These are phyloP conservation scores for Philopotamus ludificatus DNA, from an alignment of 1,140 invertebrate species.

Conservation along the genomic window DNA sequence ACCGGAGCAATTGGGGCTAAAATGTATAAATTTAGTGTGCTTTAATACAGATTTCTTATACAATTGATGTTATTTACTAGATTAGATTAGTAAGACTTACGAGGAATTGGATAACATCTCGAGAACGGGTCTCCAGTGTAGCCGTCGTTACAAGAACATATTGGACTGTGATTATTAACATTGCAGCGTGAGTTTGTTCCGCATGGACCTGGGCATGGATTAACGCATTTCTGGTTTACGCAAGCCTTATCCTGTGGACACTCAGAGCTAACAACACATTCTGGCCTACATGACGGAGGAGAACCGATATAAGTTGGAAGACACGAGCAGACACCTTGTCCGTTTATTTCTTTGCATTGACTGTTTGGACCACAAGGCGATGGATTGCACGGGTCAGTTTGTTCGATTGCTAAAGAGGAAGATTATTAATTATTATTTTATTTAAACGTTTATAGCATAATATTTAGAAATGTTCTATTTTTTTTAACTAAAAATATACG, in stretches of 20 bases:
- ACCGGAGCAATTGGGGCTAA: slow-evolving; percentile 48
- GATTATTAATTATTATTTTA: too few species aligned
- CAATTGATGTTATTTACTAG: too few species aligned
- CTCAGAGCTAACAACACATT: slow-evolving; percentile 70
- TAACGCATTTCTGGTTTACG: slow-evolving; percentile 65
- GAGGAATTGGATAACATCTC: slow-evolving; percentile 58
- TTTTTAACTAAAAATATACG: slow-evolving; percentile 2
- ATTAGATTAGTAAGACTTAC: slow-evolving; percentile 26
- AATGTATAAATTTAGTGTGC: slow-evolving; percentile 33
- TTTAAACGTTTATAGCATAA: not conserved
- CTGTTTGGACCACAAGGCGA: slow-evolving; percentile 74
- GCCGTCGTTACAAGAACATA: slow-evolving; percentile 63
- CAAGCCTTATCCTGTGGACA: slow-evolving; percentile 68
- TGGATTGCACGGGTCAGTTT: slow-evolving; percentile 60
- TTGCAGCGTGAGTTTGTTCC: slow-evolving; percentile 76
- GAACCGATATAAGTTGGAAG: slow-evolving; percentile 69
- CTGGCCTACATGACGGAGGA: slow-evolving; percentile 70
- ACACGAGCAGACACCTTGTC: slow-evolving; percentile 71
- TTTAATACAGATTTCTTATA: slow-evolving; percentile 30
- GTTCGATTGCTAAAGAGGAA: slow-evolving; percentile 24
- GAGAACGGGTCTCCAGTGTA: slow-evolving; percentile 69
- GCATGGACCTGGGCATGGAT: slow-evolving; percentile 71
- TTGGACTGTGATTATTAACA: slow-evolving; percentile 74
- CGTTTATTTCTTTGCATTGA: slow-evolving; percentile 64
- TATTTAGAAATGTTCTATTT: too few species aligned